Evolutionary conservation across 2,888 invertebrate species (phyloP), one percentile per base, ranked within the genome.

Genomic region (Criorhina ranunculi): DNA sequence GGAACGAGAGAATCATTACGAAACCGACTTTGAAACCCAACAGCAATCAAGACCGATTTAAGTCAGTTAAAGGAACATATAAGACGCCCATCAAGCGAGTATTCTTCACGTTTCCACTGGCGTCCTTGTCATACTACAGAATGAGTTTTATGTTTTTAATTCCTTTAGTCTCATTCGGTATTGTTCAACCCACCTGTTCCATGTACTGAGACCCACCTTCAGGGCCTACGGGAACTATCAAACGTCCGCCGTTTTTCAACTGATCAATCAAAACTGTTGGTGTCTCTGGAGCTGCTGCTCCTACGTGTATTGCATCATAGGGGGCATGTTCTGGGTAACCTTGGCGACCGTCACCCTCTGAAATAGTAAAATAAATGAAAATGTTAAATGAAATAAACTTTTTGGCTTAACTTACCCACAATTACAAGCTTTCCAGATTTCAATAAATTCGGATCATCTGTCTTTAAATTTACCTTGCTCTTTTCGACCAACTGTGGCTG

Each of bases 41-140:
- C 44, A 88, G 77, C 86, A 90, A 89, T 92, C 92, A 92, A 67
- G 91, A 88, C 0, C 88, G 87, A 78, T 87, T 93, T 90, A 95
- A 95, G 91, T 98, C 98, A 0, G 99, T 99, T 53, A 99, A 93
- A 0, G 99, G 99, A 37, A 99, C 99, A 91, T 98, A 99, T 88
- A 98, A 96, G 9, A 99, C 99, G 46, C 97, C 97, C 97, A 99
- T 98, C 8, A 99, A 93, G 46, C 95, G 94, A 87, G 95, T 95
- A 81, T 95, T 93, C 19, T 93, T 93, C 4, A 98, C 94, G 35
- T 94, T 93, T 6, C 99, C 99, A 90, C 97, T 95, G 1, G 92
- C 90, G 37, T 94, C 93, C 92, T 99, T 99, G 91, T 99, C 99
- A 75, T 99, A 95, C 94, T 98, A 93, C 5, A 90, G 24, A 9